Percentiles rank a stretch among this genome's conserved stretches.
Conservation (phyloP, 2,113 vertebrate species). For the Anguilla rostrata region DNA sequence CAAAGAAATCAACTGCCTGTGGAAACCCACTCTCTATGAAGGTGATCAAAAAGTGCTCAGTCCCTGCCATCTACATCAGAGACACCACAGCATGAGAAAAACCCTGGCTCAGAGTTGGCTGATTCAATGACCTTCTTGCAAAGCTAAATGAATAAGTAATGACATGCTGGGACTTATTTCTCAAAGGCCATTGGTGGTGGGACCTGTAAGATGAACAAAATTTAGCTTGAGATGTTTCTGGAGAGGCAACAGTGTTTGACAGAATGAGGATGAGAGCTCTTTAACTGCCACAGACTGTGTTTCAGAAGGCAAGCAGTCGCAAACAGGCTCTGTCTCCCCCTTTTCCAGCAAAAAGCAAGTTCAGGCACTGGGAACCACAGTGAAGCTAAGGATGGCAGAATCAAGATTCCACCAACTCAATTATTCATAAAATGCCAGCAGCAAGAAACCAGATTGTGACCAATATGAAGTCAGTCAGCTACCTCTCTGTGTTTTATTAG, state of each 20-base stretch:
- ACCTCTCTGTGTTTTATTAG: slow-evolving; percentile 80
- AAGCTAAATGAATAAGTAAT: slow-evolving; percentile 23
- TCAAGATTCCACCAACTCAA: slow-evolving; percentile 79
- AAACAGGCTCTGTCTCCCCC: slow-evolving; percentile 50
- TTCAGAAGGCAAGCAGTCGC: slow-evolving; percentile 51
- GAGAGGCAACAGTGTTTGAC: slow-evolving; percentile 70
- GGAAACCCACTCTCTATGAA: neutral
- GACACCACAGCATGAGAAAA: neutral
- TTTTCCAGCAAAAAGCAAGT: slow-evolving; percentile 24
- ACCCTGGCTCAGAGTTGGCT: neutral
- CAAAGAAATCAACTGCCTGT: neutral
- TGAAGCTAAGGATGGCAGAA: slow-evolving; percentile 47
- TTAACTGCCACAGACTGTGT: slow-evolving; percentile 69
- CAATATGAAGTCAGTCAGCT: slow-evolving; percentile 71
- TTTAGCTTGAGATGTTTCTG: slow-evolving; percentile 47
- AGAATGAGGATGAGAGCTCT: slow-evolving; percentile 71
- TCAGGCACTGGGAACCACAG: slow-evolving; percentile 4
- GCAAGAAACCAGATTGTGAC: slow-evolving; percentile 88
- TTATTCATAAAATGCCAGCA: slow-evolving; percentile 89
- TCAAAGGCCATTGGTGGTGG: slow-evolving; percentile 42
- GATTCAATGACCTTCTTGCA: slow-evolving; percentile 8
- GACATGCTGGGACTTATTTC: neutral
- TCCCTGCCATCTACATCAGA: neutral
- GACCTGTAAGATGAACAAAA: neutral
- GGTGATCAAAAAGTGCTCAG: too few species aligned